Base-by-base conservation (phyloP, 2,113 vertebrate genomes). In the Tylochromis polylepis region DNA sequence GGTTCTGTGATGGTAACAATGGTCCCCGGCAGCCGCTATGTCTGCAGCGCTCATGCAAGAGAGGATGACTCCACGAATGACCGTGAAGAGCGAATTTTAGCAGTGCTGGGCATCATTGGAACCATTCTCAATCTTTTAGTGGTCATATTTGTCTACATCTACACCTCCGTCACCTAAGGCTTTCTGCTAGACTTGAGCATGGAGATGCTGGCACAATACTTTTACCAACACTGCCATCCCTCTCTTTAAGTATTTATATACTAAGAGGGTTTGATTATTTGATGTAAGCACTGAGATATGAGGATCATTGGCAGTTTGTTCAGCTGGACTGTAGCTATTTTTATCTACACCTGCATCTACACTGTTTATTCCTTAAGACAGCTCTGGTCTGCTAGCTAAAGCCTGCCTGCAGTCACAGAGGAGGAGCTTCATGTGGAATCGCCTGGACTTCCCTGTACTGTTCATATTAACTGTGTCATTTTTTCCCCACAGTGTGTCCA, bases 121-220 rank as follows among this genome's bases (percentile, higher is more conserved):
- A 97, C 97, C 36, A 89, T 97, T 70, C 96, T 97, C 85, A 97
- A 97, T 88, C 96, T 97, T 38, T 86, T 97, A 12, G 97, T 97
- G 89, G 95, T 97, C 90, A 97, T 97, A 91, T 97, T 97, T 38
- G 97, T 97, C 87, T 97, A 97, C 94, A 97, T 97, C 85, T 97
- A 97, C 92, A 97, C 97, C 62, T 96, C 97, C 0, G 95, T 97
- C 90, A 97, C 95, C 87, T 88, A 85, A 92, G 49, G 43, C 20
- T 84, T 70, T 24, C 72, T 36, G 43, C 24, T 46, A 81, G 79
- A 82, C 57, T 79, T 29, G 3, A 65, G 67, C 12, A 41, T 67
- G 75, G 56, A 83, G 67, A 87, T 15, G 3, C 12, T 83, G 82
- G 12, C 16, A 24, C 22, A 27, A 7, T 22, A 46, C 14, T 34